Base-by-base conservation (phyloP, 2,888 invertebrate genomes). In the Dolichomitus sp. region DNA sequence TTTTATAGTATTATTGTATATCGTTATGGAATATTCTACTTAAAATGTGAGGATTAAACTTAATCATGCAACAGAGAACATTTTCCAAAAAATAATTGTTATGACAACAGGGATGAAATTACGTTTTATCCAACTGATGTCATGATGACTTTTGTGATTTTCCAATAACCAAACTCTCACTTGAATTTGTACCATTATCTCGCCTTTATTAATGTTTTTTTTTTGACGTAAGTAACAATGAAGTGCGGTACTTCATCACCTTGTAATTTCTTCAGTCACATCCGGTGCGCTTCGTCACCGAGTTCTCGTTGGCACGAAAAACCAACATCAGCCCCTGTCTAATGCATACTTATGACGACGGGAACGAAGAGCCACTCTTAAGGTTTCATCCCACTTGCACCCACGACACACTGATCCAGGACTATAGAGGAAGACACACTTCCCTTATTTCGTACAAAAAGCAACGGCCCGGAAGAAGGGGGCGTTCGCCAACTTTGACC, bases 401-500 rank as follows among this genome's bases (percentile, higher is more conserved):
- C 54, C 59, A 50, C 57, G 54, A 37, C 75, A 54, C 30, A 17
- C 52, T 17, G 65, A 61, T 61, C 9, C 63, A 42, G 23, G 23
- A 23, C 17, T 17, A 37, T 33, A 61, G 42, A 37, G 52, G 50
- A 61, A 81, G 77, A 76, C 54, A 80, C 52, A 79, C 69, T 75
- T 83, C 52, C 69, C 76, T 76, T 57, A 76, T 80, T 83, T 83
- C 61, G 72, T 76, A 63, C 68, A 80, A 73, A 69, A 45, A 54
- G 66, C 76, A 85, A 72, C 76, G 78, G 65, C 66, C 78, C 50
- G 78, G 80, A 84, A 85, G 80, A 72, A 45, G 77, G 66, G 66
- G 83, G 59, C 72, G 50, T 45, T 69, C 68, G 75, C 79, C 75
- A 80, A 85, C 84, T 83, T 84, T 85, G 84, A 84, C 85, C 85